Conservation (phyloP, 1,140 invertebrate species). For the Melitaea cinxia region DNA sequence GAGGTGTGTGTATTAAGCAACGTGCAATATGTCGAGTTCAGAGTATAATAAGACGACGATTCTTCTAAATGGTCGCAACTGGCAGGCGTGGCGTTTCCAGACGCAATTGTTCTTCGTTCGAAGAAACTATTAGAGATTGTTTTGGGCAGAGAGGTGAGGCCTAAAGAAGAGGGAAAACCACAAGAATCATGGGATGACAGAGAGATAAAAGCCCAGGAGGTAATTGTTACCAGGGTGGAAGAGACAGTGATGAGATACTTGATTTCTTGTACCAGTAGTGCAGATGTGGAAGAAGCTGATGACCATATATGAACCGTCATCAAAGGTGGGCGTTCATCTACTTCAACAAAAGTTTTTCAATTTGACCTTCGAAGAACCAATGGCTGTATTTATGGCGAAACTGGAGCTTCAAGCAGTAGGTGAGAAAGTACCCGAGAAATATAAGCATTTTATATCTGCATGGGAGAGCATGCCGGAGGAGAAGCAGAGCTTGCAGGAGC, state of each 20-base stretch:
- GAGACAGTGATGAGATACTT: neutral
- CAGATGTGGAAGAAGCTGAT: conserved; percentile 4
- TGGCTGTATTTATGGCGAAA: neutral
- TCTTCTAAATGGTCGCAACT: too few relatives aligned
- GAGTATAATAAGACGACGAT: too few relatives aligned
- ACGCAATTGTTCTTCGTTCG: too few relatives aligned
- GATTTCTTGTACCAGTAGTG: neutral
- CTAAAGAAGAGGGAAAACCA: neutral
- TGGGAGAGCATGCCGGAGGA: too few relatives aligned
- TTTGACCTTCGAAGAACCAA: neutral
- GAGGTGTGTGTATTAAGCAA: too few relatives aligned
- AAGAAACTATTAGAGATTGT: too few relatives aligned
- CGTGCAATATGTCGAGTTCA: too few relatives aligned
- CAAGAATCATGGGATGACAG: neutral
- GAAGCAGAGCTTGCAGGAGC: too few relatives aligned
- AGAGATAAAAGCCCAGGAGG: neutral
- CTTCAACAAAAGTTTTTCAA: conserved; percentile 3
- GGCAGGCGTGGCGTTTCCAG: too few relatives aligned
- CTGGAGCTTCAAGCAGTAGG: neutral
- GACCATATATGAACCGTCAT: neutral
- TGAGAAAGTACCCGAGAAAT: conserved; percentile 10
- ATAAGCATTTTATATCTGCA: too few relatives aligned
- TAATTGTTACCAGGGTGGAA: neutral
- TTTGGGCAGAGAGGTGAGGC: too few relatives aligned
- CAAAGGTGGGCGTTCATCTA: neutral